Percentiles rank a stretch among this genome's conserved stretches.
Evolutionary conservation across 1,140 invertebrate genomes (phyloP).

Genomic region (Goniozus legneri): DNA sequence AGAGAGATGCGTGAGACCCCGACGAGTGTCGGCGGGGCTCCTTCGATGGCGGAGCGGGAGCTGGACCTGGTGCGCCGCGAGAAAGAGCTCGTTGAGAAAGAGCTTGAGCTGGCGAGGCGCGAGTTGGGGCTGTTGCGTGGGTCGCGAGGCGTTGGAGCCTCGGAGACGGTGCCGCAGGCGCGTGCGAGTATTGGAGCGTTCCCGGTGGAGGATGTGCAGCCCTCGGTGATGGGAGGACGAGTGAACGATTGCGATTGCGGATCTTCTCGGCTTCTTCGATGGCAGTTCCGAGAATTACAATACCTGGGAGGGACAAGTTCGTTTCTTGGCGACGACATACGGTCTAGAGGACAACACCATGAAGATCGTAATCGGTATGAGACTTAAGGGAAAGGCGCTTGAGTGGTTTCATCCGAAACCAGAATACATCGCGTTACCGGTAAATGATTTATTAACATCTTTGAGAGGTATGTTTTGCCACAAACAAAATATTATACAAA

Average conservation of each 20-base stretch:
- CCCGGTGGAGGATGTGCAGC: neutral
- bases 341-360: neutral
- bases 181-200: neutral
- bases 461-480: neutral
- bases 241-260: neutral
- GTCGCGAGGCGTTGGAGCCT: neutral
- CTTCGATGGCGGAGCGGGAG: too few relatives aligned
- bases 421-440: constrained; percentile 3
- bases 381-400: constrained; percentile 7
- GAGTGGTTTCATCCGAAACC: constrained; percentile 10
- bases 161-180: neutral
- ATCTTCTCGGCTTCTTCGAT: neutral
- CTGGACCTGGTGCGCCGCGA: too few relatives aligned
- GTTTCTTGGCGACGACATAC: neutral
- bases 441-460: neutral
- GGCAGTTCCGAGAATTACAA: neutral
- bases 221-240: neutral
- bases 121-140: neutral
- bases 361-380: neutral
- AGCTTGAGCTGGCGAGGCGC: neutral
- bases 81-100: neutral
- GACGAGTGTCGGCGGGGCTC: too few relatives aligned
- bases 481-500: neutral
- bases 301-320: neutral
- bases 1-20: too few relatives aligned